Evolutionary conservation across 2,797 vertebrate species (phyloP), one percentile per base, ranked within the genome.

Genomic region (Gobionotothen gibberifrons): DNA sequence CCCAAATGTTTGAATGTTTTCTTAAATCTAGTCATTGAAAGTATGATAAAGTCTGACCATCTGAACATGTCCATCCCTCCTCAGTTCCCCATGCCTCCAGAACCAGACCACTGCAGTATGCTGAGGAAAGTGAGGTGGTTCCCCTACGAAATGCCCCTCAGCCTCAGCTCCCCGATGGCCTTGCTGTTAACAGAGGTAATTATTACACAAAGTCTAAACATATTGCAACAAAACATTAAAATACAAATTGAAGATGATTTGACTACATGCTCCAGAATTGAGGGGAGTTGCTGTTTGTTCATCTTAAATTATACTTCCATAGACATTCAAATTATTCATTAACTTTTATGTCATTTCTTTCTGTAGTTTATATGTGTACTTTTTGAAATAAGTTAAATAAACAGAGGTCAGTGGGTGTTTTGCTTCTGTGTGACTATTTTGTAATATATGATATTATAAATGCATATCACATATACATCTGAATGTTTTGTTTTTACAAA

Each of bases 101-200:
- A 97, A 2, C 84, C 65, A 55, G 95, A 98, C 88, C 97, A 98
- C 14, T 92, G 95, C 82, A 85, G 91, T 64, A 98, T 98, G 97
- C 88, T 98, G 91, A 92, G 93, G 87, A 95, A 93, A 22, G 95
- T 98, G 67, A 92, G 93, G 60, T 79, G 84, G 71, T 95, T 90
- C 83, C 91, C 89, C 49, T 96, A 95, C 1, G 77, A 94, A 65
- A 93, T 94, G 77, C 97, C 96, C 2, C 63, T 92, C 0, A 85
- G 75, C 44, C 87, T 97, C 85, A 96, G 93, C 81, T 89, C 93
- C 0, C 90, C 88, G 0, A 90, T 98, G 47, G 92, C 95, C 68
- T 91, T 96, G 85, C 93, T 98, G 16, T 93, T 97, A 0, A 95
- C 94, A 0, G 97, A 97, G 96, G 97, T 98, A 93, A 68, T 59